phyloP scores from a whole-genome alignment of 2,888 invertebrate genomes.

The Barypeithes pellucidus region DNA sequence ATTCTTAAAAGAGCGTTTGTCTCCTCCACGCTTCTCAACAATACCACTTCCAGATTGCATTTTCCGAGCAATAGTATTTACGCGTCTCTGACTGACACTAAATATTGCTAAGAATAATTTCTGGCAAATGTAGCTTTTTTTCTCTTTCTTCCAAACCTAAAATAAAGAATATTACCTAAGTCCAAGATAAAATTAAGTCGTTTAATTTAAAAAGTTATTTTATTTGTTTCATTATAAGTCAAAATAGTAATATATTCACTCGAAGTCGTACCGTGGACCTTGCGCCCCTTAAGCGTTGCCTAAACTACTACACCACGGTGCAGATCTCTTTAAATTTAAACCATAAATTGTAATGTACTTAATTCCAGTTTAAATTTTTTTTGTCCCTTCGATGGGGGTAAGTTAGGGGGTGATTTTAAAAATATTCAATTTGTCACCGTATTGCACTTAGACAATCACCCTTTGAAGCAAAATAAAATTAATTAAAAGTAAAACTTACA shows the following conservation, averaged over 20 bases:
- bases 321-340: constrained; percentile 7
- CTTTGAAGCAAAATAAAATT: not conserved
- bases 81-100: constrained; percentile 31
- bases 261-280: too few species aligned
- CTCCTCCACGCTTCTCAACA: constrained; percentile 40
- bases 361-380: not conserved
- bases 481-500: constrained; percentile 17
- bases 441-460: constrained; percentile 1
- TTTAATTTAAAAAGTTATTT: too few species aligned
- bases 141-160: constrained; percentile 31
- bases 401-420: not conserved
- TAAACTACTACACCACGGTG: not conserved
- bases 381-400: not conserved
- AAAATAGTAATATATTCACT: too few species aligned
- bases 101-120: constrained; percentile 38
- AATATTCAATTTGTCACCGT: constrained; percentile 3
- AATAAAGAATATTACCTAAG: constrained; percentile 3
- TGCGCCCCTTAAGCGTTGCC: not conserved
- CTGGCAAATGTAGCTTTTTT: constrained; percentile 37
- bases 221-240: too few species aligned
- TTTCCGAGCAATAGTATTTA: constrained; percentile 42
- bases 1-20: constrained; percentile 6
- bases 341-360: not conserved
- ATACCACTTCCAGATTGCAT: constrained; percentile 38
- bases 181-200: constrained; percentile 11